Base-by-base conservation (phyloP, 2,797 vertebrate genomes). In the Coracias cyanogaster region DNA sequence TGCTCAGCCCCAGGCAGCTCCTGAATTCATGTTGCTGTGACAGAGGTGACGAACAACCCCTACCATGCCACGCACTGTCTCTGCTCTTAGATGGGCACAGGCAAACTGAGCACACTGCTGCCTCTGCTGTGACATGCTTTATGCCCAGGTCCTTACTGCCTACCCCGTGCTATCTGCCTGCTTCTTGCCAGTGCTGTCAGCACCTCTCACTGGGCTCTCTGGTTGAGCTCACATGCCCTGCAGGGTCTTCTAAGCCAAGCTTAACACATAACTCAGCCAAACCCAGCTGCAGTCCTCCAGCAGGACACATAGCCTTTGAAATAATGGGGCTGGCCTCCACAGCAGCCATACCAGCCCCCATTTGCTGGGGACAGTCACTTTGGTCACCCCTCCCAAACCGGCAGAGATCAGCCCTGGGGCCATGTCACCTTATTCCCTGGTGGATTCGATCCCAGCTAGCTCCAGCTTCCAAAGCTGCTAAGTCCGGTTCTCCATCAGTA, bases 361-460 rank as follows among this genome's bases (percentile, higher is more conserved):
- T 5, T 21, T 18, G 3, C 26, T 18, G 25, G 45, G 22, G 39
- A 45, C 46, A 11, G n/a, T 48, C 58, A 7, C 16, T 24, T 45
- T 7, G 8, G 31, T 37, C 58, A 62, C 29, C 55, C 41, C 48
- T 67, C 22, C n/a, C 57, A 28, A 14, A 35, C 9, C 37, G 45
- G 45, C 54, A 69, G 58, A 26, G 41, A 35, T 25, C 41, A 57
- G 33, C 31, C 13, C 41, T 4, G 19, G 16, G 70, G 31, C 28
- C 62, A 22, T 2, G 0, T 14, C 3, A 3, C 37, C 28, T 37
- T 10, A 18, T 28, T 89, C 20, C 61, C 43, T 2, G 1, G 13
- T 15, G 35, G 19, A 70, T 11, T 15, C 3, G 2, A 37, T 51
- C 28, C 43, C 60, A 0, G 1, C 18, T 2, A 20, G 33, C 41